A percentile compares a stretch with the other conserved stretches of the same genome.
Evolutionary conservation across 2,888 invertebrate genomes (phyloP).

Genomic region (Priocnemis perturbator): DNA sequence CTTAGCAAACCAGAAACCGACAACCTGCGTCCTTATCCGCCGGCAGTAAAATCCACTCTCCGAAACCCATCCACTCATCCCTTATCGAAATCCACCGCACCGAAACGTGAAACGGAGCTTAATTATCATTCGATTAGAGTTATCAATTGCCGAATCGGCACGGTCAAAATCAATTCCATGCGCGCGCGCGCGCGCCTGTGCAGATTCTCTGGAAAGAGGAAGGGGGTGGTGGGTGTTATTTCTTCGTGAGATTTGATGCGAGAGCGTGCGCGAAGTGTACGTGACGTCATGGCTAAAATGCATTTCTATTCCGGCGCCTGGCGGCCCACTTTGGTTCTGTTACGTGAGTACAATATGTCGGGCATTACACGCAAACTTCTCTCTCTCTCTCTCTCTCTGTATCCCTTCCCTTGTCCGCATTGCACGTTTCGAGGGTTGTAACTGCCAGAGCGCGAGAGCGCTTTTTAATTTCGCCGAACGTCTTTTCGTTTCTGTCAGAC

Average conservation of each 20-base stretch:
- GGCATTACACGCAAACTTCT: slow-evolving; percentile 27
- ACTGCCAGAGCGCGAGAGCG: slow-evolving; percentile 4
- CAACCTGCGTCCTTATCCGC: too few species aligned
- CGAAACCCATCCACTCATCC: too few species aligned
- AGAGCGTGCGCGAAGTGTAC: slow-evolving; percentile 1
- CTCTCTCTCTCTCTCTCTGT: background rate
- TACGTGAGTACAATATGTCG: slow-evolving; percentile 28
- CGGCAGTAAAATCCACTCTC: too few species aligned
- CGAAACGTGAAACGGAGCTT: too few species aligned
- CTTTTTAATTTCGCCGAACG: slow-evolving; percentile 12
- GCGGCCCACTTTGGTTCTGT: slow-evolving; percentile 31
- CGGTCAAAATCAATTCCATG: too few species aligned
- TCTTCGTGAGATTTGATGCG: background rate
- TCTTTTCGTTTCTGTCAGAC: too few species aligned
- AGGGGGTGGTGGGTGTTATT: background rate
- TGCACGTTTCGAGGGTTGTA: slow-evolving; percentile 14
- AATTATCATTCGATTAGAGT: too few species aligned
- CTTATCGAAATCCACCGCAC: too few species aligned
- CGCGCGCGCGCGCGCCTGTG: too few species aligned
- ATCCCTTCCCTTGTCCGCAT: background rate
- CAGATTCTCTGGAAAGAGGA: too few species aligned
- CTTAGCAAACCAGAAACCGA: too few species aligned
- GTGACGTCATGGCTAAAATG: slow-evolving; percentile 27
- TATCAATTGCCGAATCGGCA: too few species aligned
- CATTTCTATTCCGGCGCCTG: slow-evolving; percentile 28